Conservation (phyloP, 2,888 invertebrate species). For the Coelopa pilipes region DNA sequence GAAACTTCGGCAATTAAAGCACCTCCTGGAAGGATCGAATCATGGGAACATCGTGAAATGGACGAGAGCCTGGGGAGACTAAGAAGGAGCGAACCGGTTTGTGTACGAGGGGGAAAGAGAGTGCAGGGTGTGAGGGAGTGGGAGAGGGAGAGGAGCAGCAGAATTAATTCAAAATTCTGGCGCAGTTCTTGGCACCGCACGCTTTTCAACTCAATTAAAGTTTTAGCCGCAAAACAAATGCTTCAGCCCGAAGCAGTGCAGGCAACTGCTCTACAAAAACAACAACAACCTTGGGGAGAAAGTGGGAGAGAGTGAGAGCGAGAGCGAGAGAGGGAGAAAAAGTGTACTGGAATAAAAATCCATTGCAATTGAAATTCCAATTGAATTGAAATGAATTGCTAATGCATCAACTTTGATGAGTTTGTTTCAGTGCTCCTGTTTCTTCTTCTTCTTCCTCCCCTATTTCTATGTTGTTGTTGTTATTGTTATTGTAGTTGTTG, state of each 20-base stretch:
- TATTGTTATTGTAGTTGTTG: not conserved
- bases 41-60: constrained; percentile 10
- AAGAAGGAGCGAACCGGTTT: not conserved
- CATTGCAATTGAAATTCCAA: constrained; percentile 33
- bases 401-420: constrained; percentile 37
- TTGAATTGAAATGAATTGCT: constrained; percentile 32
- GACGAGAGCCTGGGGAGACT: not conserved
- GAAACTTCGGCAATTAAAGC: constrained; percentile 45
- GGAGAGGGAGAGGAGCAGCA: not conserved
- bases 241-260: constrained; percentile 32
- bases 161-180: constrained; percentile 32
- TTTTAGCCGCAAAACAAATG: constrained; percentile 52
- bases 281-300: not conserved
- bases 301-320: not conserved
- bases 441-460: too few species aligned
- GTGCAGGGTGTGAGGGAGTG: not conserved
- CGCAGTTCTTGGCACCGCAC: constrained; percentile 22
- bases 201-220: constrained; percentile 52
- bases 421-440: constrained; percentile 1
- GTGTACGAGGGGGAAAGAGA: not conserved
- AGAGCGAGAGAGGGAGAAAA: not conserved
- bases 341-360: constrained; percentile 10
- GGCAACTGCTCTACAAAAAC: constrained; percentile 3
- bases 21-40: constrained; percentile 18
- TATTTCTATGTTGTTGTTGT: too few species aligned